Percentiles rank a stretch among this genome's conserved stretches.
phyloP scores from a whole-genome alignment of 1,140 invertebrate species.

The Nasonia giraulti region DNA sequence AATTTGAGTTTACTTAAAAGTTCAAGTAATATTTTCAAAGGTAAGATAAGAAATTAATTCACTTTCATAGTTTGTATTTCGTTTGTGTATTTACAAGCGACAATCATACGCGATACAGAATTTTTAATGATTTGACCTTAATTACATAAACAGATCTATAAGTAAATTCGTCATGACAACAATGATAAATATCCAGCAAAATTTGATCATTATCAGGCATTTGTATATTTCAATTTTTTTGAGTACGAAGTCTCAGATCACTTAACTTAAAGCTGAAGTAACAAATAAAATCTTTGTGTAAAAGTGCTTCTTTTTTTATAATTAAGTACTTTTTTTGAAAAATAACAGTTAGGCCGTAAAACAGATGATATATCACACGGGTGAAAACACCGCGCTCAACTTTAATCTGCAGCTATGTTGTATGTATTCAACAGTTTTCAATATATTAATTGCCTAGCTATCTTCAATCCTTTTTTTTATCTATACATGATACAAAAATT shows the following conservation, averaged over 20 bases:
- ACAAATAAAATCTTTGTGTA: conserved; percentile 41
- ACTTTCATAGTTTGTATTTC: conserved; percentile 16
- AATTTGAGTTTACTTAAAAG: background rate
- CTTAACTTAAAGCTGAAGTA: conserved; percentile 18
- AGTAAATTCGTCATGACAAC: conserved; percentile 50
- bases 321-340: conserved; percentile 49
- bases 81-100: conserved; percentile 49
- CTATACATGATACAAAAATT: conserved; percentile 52
- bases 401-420: conserved; percentile 31
- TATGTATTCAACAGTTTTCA: conserved; percentile 46
- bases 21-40: background rate
- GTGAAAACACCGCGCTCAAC: conserved; percentile 31
- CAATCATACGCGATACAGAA: conserved; percentile 29
- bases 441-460: conserved; percentile 52
- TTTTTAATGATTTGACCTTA: conserved; percentile 30
- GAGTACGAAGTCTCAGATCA: conserved; percentile 10
- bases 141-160: conserved; percentile 47
- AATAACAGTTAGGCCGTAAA: conserved; percentile 47
- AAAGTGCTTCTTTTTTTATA: conserved; percentile 28
- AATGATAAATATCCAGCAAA: conserved; percentile 41
- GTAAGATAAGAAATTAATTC: conserved; percentile 13
- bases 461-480: conserved; percentile 36
- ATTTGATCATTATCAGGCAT: conserved; percentile 29
- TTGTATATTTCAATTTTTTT: background rate
- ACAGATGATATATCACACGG: conserved; percentile 36